A percentile compares a stretch with the other conserved stretches of the same genome.
These are phyloP conservation scores for Tauraco hartlaubi DNA, from an alignment of 2,797 vertebrate species.

Conservation along the genomic window DNA sequence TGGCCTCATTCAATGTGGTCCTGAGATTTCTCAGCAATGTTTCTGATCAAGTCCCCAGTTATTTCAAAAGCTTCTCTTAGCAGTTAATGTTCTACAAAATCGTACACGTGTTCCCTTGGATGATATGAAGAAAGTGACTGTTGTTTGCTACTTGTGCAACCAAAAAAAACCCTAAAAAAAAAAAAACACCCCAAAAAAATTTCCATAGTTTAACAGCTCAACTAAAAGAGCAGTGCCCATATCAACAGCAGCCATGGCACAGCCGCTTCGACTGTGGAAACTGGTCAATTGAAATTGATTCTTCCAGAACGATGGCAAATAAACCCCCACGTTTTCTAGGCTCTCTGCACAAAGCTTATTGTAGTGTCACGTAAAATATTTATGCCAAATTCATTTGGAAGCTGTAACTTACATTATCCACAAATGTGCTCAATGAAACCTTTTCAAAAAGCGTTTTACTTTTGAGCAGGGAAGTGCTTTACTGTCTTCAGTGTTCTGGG, in stretches of 20 bases:
- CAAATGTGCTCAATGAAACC: conserved; percentile 13
- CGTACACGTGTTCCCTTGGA: not conserved
- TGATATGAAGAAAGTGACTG: not conserved
- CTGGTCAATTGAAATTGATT: conserved; percentile 1
- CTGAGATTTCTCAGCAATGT: not conserved
- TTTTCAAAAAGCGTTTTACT: conserved; percentile 22
- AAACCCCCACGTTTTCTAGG: not conserved
- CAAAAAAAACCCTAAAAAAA: not conserved
- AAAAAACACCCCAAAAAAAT: not conserved
- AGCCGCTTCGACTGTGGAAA: not conserved
- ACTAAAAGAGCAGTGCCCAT: not conserved
- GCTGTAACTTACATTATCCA: not conserved
- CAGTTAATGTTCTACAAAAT: not conserved
- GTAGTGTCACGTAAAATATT: conserved; percentile 48
- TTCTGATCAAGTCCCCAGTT: not conserved
- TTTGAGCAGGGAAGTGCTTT: not conserved
- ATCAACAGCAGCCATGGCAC: not conserved
- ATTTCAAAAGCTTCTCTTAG: not conserved
- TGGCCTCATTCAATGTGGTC: not conserved
- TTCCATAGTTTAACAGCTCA: not conserved
- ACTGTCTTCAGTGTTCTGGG: not conserved
- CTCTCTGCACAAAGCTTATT: not conserved
- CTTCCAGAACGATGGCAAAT: not conserved
- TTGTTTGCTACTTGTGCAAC: not conserved
- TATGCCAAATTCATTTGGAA: conserved; percentile 23